A percentile compares a stretch with the other conserved stretches of the same genome.
Evolutionary conservation across 2,888 invertebrate species (phyloP).

Genomic region (Acrocera orbiculus): DNA sequence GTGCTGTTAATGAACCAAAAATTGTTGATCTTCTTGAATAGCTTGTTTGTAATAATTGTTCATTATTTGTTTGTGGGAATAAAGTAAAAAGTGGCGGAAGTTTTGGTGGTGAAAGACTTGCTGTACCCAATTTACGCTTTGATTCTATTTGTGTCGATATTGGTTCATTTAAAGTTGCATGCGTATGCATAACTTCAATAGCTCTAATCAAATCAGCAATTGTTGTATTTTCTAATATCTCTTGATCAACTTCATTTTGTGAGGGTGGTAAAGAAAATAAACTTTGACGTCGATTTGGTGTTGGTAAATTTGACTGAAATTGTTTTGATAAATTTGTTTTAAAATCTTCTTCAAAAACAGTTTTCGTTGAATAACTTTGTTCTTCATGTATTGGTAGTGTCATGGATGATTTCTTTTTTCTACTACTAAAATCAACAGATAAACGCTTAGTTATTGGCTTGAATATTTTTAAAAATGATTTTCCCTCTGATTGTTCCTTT

Average conservation of each 20-base stretch:
- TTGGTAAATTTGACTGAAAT: constrained; percentile 17
- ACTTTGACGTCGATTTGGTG: constrained; percentile 28
- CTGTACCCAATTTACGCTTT: constrained; percentile 36
- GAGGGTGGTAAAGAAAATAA: constrained; percentile 28
- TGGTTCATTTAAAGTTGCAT: constrained; percentile 1
- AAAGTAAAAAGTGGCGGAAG: constrained; percentile 33
- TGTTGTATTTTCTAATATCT: constrained; percentile 61
- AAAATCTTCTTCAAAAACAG: background rate
- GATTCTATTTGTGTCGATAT: background rate
- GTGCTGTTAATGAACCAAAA: constrained; percentile 16
- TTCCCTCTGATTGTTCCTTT: constrained; percentile 14
- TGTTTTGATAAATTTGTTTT: constrained; percentile 14
- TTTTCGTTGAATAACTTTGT: constrained; percentile 1
- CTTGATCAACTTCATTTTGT: constrained; percentile 20
- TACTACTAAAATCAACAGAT: constrained; percentile 18
- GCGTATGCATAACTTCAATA: constrained; percentile 46
- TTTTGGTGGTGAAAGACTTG: constrained; percentile 33
- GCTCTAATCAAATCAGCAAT: constrained; percentile 66
- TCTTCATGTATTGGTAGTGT: background rate
- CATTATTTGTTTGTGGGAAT: constrained; percentile 19
- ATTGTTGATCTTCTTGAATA: constrained; percentile 23
- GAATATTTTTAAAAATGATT: constrained; percentile 20
- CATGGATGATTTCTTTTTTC: constrained; percentile 9
- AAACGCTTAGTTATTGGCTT: constrained; percentile 26
- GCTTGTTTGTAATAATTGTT: background rate